Base-by-base conservation (phyloP, 2,113 vertebrate genomes). In the Microtus pennsylvanicus region DNA sequence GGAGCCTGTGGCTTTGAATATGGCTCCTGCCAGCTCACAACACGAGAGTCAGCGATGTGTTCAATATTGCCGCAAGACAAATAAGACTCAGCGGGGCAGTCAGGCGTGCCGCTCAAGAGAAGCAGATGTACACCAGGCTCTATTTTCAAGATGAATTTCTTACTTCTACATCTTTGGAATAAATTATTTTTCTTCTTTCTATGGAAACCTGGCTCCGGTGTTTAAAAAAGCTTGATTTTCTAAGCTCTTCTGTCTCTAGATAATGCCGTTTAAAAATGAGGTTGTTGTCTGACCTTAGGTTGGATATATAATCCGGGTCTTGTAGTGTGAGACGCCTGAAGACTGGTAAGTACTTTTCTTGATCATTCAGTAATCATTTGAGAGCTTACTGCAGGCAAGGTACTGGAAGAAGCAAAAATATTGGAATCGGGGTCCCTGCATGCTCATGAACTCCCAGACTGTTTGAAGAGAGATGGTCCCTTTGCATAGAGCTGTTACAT, bases 171-270 rank as follows among this genome's bases (percentile, higher is more conserved):
- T 96, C 89, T 96, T 98, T 90, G 92, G 96, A 99, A 99, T 99
- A 99, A 99, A 97, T 95, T 93, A 92, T 98, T 98, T 98, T 96
- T 98, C 96, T 98, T 90, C 97, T 97, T 97, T 95, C 98, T 97
- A 65, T 89, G 91, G 92, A 96, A 97, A 96, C 65, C 89, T 92
- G 96, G 70, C 93, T 0, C 89, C 91, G 8, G 33, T 97, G 94
- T 96, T 97, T 95, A 45, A 95, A 86, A 86, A 95, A 94, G 70
- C 63, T 96, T 42, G 28, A 47, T 98, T 96, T 90, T 87, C 42
- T 94, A 94, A 97, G 47, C 88, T 76, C 76, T 82, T 81, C 72
- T 93, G 11, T 75, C 65, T 92, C 67, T 90, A 81, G 61, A 87
- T 96, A 45, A 63, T 88, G 69, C 83, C 63, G 95, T 97, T 61